Evolutionary conservation across 2,113 vertebrate species (phyloP).

Genomic region (Bungarus multicinctus): DNA sequence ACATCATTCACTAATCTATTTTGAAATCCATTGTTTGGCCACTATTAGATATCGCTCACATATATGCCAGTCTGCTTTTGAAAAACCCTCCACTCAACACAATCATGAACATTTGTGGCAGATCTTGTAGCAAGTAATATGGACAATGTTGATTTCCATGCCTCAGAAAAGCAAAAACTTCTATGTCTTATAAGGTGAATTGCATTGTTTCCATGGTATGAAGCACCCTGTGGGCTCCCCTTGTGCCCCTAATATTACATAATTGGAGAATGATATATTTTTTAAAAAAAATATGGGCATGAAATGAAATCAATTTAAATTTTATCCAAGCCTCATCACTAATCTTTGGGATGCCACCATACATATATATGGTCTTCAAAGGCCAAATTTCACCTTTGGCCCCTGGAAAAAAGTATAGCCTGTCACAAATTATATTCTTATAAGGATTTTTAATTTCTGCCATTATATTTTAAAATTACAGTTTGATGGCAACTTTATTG

Average conservation of each 20-base stretch:
- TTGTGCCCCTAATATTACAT: neutral
- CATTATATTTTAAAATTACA: neutral
- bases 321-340: neutral
- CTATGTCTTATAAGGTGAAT: neutral
- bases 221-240: neutral
- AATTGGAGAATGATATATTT: neutral
- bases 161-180: neutral
- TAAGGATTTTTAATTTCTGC: neutral
- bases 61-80: conserved; percentile 54
- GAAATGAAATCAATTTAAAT: neutral
- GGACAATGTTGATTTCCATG: neutral
- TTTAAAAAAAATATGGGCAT: neutral
- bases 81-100: conserved; percentile 51
- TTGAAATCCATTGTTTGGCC: conserved; percentile 68
- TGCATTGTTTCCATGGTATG: neutral
- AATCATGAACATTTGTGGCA: conserved; percentile 47
- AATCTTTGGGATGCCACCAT: neutral
- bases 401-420: neutral
- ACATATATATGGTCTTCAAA: neutral
- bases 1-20: conserved; percentile 77
- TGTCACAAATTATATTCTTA: neutral
- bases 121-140: conserved; percentile 61
- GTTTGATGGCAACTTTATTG: neutral
- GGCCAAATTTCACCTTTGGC: neutral
- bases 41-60: conserved; percentile 71